Base-by-base conservation (phyloP, 1,140 invertebrate species). In the Eciton burchellii region DNA sequence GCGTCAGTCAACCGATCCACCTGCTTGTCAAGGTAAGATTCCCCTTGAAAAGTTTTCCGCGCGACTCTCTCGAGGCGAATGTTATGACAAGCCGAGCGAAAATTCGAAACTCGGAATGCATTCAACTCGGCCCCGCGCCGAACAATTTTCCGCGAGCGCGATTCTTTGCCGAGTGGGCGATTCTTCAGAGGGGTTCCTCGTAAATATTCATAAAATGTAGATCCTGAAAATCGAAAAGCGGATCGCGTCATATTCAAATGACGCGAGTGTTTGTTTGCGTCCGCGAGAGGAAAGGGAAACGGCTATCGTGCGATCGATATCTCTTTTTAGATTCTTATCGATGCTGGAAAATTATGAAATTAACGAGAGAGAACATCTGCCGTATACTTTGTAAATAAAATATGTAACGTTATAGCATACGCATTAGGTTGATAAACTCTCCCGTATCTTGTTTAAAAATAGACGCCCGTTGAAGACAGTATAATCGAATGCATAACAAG, bases 1-100 rank as follows among this genome's bases (percentile, higher is more conserved):
- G 91, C 84, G 93, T 94, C 91, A 94, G 93, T 89, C 93, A 93
- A 70, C 93, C 93, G 86, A 91, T 94, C 89, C 92, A 94, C 91
- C 90, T 94, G 88, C 91, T 94, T 68, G 92, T 93, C 84, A 93
- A 93, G 92, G 93, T 94, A 88, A 90, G 87, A 89, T 70, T 72
- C 70, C 6, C 43, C 49, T 72, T 21, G 54, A 21, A 59, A 79
- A 43, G 21, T 71, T 87, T 87, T 71, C 76, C 57, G n/a, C 35
- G 43, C 49, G n/a, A 81, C 45, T 79, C 66, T 79, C 26, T 83
- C 21, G 19, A 43, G 29, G 29, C 57, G 19, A 56, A 76, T 47
- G 45, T 26, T 14, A 49, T 54, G 21, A 43, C 74, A 49, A 79
- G 65, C 24, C 49, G 16, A 70, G 24, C 49, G 49, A 68, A n/a